Evolutionary conservation across 1,140 invertebrate genomes (phyloP).

Genomic region (Sipha flava): DNA sequence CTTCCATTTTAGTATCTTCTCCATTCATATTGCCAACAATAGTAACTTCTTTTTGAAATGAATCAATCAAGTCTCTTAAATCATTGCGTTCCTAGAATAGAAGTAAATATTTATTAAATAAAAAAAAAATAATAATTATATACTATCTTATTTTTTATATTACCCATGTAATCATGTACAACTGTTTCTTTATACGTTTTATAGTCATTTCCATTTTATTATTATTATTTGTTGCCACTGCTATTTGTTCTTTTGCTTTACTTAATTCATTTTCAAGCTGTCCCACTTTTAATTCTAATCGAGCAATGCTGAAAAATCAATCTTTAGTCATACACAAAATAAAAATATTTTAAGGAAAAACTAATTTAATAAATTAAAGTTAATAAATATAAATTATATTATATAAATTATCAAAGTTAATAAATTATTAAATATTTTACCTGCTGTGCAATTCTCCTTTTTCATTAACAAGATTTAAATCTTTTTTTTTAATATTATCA

Average conservation of each 20-base stretch:
- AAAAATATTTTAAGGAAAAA: neutral
- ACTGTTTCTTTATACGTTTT: slow-evolving; percentile 37
- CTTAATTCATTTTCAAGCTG: slow-evolving; percentile 34
- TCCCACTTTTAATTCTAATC: slow-evolving; percentile 35
- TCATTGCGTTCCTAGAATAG: slow-evolving; percentile 39
- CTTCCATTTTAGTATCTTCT: slow-evolving; percentile 35
- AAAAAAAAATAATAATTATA: neutral
- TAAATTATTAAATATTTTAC: neutral
- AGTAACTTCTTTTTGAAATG: slow-evolving; percentile 41
- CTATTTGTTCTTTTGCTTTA: slow-evolving; percentile 33
- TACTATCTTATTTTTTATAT: neutral
- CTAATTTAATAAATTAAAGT: neutral
- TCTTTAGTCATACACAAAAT: neutral
- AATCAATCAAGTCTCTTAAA: slow-evolving; percentile 39
- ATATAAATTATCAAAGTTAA: neutral
- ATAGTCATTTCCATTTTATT: slow-evolving; percentile 32
- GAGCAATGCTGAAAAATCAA: slow-evolving; percentile 21
- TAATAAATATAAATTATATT: neutral
- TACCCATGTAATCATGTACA: slow-evolving; percentile 34
- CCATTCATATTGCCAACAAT: slow-evolving; percentile 33
- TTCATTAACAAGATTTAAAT: neutral
- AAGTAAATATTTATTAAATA: neutral
- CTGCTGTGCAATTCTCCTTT: slow-evolving; percentile 12
- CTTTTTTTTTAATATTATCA: slow-evolving; percentile 23
- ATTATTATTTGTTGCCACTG: slow-evolving; percentile 32